These are phyloP conservation scores for Archegozetes longisetosus DNA, from an alignment of 1,140 invertebrate genomes.

Conservation along the genomic window DNA sequence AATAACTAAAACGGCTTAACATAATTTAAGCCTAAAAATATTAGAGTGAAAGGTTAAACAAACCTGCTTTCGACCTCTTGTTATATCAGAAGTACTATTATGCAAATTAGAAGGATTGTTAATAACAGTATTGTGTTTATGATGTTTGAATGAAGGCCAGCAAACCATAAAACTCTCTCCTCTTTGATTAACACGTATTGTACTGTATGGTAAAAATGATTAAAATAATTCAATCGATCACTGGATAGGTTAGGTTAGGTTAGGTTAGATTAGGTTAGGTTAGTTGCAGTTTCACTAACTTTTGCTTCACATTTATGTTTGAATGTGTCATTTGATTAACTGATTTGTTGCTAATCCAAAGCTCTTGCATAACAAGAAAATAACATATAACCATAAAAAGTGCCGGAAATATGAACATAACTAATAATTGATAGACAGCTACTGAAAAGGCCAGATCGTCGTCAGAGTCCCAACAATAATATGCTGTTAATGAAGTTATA, in stretches of 20 bases:
- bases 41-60: no score
- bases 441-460: conserved; percentile 23
- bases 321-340: conserved; percentile 11
- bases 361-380: conserved; percentile 29
- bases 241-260: no score
- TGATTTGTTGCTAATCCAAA: conserved; percentile 29
- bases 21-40: no score
- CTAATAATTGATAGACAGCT: conserved; percentile 29
- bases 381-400: conserved; percentile 31
- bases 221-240: not conserved
- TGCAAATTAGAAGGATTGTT: not conserved
- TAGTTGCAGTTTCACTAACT: not conserved
- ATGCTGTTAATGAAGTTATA: conserved; percentile 24
- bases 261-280: no score
- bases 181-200: not conserved
- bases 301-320: not conserved
- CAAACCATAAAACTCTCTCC: not conserved
- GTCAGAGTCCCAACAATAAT: conserved; percentile 27
- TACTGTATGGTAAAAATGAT: not conserved
- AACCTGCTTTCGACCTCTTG: not conserved
- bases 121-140: not conserved
- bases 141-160: not conserved
- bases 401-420: conserved; percentile 31
- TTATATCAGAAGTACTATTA: not conserved
- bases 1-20: not conserved